Percentiles rank a stretch among this genome's conserved stretches.
Evolutionary conservation across 2,888 invertebrate genomes (phyloP).

Genomic region (Leptura quadrifasciata): DNA sequence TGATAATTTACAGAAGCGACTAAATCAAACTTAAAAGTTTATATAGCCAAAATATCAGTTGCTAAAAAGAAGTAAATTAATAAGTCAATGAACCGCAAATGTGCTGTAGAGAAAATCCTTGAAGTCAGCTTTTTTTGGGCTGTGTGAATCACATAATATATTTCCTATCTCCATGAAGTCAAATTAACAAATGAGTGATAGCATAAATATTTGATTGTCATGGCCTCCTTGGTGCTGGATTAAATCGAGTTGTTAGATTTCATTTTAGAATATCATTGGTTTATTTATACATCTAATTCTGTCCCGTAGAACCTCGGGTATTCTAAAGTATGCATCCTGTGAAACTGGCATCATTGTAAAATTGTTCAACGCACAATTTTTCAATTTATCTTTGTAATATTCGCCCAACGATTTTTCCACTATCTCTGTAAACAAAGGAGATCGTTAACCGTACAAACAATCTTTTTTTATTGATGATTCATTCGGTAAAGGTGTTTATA

Average conservation of each 20-base stretch:
- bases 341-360: neutral
- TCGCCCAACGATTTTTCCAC: neutral
- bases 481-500: neutral
- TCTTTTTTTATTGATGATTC: slow-evolving; percentile 4
- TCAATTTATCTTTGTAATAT: neutral
- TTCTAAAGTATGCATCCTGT: neutral
- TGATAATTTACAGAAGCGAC: no score
- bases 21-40: neutral
- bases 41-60: neutral
- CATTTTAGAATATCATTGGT: neutral
- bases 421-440: neutral
- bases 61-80: neutral
- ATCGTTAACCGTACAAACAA: neutral
- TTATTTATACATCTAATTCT: neutral
- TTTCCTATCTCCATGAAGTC: slow-evolving; percentile 21
- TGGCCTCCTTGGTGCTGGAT: slow-evolving; percentile 13
- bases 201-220: slow-evolving; percentile 27
- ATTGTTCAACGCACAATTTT: neutral
- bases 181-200: slow-evolving; percentile 17
- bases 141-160: slow-evolving; percentile 4
- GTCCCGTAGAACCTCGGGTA: neutral
- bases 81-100: slow-evolving; percentile 23
- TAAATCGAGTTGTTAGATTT: slow-evolving; percentile 4
- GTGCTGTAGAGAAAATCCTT: slow-evolving; percentile 24
- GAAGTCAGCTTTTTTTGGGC: slow-evolving; percentile 25